Evolutionary conservation across 2,888 invertebrate species (phyloP), one percentile per base, ranked within the genome.

Genomic region (Ernsta delagoae): DNA sequence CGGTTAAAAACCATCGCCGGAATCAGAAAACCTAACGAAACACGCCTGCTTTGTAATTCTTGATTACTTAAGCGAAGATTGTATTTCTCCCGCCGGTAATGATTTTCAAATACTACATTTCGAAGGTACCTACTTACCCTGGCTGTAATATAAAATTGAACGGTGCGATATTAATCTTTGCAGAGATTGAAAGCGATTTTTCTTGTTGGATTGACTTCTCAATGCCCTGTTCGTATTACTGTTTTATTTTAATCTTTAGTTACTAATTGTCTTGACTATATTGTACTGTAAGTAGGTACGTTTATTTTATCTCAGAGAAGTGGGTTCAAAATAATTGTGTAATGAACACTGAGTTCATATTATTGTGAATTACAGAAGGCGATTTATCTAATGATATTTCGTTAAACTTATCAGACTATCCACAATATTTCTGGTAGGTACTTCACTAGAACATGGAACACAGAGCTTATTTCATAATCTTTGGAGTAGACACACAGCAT

Each of bases 11-110:
- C 48, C 48, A 12, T 48, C 45, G 5, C 57, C 16, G n/a, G 31
- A 45, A 54, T 16, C 12, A 56, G 45, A 8, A 36, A 48, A 48
- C 8, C 16, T 16, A 61, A 57, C 59, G 48, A 61, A 61, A 71
- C 59, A 57, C 65, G 62, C 59, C 45, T 71, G 72, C 65, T 67
- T 71, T 70, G 73, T 72, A 59, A 70, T 73, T 59, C 72, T 75
- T 76, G 75, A 78, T 65, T 65, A 59, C 65, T 59, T 59, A 39
- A 59, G 65, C 16, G 24, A 39, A 65, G 65, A 48, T 65, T 54
- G 48, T 59, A 59, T 59, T 43, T 57, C 57, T 50, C n/a, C 48
- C 8, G 12, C 36, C 45, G 36, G 57, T 65, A 65, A 65, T 59
- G 65, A 65, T 50, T 65, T 65, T 65, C 59, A 65, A 65, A 59